A percentile compares a stretch with the other conserved stretches of the same genome.
phyloP scores from a whole-genome alignment of 2,113 vertebrate species.

The Oryzias celebensis region DNA sequence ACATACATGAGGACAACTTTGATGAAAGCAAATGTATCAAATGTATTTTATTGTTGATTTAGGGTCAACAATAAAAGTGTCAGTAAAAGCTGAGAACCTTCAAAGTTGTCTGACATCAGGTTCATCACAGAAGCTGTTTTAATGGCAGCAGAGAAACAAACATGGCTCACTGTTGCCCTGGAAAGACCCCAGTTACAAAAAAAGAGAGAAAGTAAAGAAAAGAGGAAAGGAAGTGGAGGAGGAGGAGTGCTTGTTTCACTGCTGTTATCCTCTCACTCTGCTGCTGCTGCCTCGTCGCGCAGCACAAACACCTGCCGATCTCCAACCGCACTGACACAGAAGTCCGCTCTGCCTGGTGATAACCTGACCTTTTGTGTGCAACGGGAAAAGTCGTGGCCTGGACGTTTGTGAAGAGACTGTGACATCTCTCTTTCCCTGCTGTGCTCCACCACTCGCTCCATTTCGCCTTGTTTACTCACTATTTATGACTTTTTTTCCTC shows the following conservation, averaged over 20 bases:
- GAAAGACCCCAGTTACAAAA: slow-evolving; percentile 20
- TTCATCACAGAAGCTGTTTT: background rate
- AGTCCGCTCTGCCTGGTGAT: slow-evolving; percentile 42
- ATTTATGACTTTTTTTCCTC: slow-evolving; percentile 52
- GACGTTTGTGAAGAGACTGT: slow-evolving; percentile 48
- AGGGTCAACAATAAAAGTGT: no score
- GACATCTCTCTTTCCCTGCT: slow-evolving; percentile 35
- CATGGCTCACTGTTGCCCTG: slow-evolving; percentile 9
- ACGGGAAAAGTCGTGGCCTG: slow-evolving; percentile 29
- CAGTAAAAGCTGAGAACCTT: no score
- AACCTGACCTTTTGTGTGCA: slow-evolving; percentile 28
- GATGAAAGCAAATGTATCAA: no score
- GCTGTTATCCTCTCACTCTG: slow-evolving; percentile 69
- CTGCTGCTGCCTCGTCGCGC: slow-evolving; percentile 61
- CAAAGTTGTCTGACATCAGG: no score
- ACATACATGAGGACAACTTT: no score
- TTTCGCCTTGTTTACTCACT: slow-evolving; percentile 57
- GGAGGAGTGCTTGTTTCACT: slow-evolving; percentile 62
- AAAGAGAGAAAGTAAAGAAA: slow-evolving; percentile 2
- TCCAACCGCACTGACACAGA: slow-evolving; percentile 40
- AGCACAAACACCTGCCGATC: slow-evolving; percentile 69
- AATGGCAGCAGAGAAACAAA: background rate
- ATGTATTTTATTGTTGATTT: no score
- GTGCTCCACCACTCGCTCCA: slow-evolving; percentile 39
- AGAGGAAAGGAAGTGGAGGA: slow-evolving; percentile 17